A percentile compares a stretch with the other conserved stretches of the same genome.
These are phyloP conservation scores for Cataglyphis cursor DNA, from an alignment of 2,888 invertebrate species.

Conservation along the genomic window DNA sequence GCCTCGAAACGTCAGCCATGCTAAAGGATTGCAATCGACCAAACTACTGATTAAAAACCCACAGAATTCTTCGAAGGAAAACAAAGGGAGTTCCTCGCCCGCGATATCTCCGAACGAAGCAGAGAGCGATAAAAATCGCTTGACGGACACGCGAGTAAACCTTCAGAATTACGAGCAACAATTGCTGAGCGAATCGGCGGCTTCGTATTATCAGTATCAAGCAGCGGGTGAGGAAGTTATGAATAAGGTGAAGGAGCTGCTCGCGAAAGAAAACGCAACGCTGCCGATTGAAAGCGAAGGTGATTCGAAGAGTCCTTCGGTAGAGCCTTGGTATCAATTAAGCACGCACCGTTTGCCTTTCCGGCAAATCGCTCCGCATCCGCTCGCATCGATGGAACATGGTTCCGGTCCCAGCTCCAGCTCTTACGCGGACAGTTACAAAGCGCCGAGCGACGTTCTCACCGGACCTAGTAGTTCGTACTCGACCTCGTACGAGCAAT, in stretches of 20 bases:
- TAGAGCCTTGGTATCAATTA: background rate
- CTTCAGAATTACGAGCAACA: background rate
- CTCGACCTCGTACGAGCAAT: constrained; percentile 1
- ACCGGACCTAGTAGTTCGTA: background rate
- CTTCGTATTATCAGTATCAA: background rate
- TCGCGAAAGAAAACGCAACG: background rate
- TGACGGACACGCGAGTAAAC: background rate
- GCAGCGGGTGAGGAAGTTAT: background rate
- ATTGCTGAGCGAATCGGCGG: background rate
- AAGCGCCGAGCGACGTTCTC: constrained; percentile 14
- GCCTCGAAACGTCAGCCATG: constrained; percentile 1
- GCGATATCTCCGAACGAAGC: background rate
- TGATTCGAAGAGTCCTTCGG: background rate
- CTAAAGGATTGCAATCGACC: background rate
- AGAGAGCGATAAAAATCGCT: background rate
- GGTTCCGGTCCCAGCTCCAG: background rate
- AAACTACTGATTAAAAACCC: background rate
- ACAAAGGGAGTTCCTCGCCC: background rate
- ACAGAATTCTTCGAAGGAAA: background rate
- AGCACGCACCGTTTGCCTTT: constrained; percentile 19
- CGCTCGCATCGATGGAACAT: constrained; percentile 6
- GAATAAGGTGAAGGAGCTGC: constrained; percentile 7
- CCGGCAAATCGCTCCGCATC: constrained; percentile 36
- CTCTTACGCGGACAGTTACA: constrained; percentile 22
- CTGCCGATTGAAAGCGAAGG: background rate